phyloP scores from a whole-genome alignment of 2,888 invertebrate species.

The Hirtodrosophila alboralis region DNA sequence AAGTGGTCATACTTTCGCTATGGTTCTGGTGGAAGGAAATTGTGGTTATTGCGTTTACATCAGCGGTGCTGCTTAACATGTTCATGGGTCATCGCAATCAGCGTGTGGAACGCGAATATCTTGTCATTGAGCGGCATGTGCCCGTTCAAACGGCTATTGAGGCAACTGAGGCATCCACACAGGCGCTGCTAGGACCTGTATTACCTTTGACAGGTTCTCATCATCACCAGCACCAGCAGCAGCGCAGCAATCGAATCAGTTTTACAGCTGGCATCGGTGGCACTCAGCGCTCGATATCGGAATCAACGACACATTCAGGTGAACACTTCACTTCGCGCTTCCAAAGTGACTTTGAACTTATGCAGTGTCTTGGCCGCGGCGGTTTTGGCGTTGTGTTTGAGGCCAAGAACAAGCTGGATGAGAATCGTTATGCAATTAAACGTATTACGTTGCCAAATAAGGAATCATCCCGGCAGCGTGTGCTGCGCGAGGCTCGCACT shows the following conservation, averaged over 20 bases:
- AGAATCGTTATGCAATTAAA: constrained; percentile 97
- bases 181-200: constrained; percentile 72
- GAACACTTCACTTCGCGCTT: constrained; percentile 87
- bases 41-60: constrained; percentile 89
- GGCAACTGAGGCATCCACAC: constrained; percentile 81
- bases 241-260: constrained; percentile 39
- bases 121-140: constrained; percentile 83
- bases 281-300: constrained; percentile 68
- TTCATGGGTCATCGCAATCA: constrained; percentile 85
- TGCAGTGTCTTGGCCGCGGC: constrained; percentile 93
- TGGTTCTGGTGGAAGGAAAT: constrained; percentile 95
- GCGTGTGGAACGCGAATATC: constrained; percentile 79
- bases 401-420: constrained; percentile 96
- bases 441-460: constrained; percentile 94
- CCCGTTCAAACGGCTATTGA: constrained; percentile 83
- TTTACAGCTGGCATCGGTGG: constrained; percentile 30
- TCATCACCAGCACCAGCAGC: constrained; percentile 24
- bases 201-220: constrained; percentile 32
- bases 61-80: constrained; percentile 89
- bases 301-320: constrained; percentile 75
- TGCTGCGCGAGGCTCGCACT: constrained; percentile 97
- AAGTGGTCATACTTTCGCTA: constrained; percentile 89
- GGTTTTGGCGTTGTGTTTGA: constrained; percentile 99
- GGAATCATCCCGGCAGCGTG: constrained; percentile 92
- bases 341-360: constrained; percentile 92